These are phyloP conservation scores for Phainopepla nitens DNA, from an alignment of 2,113 vertebrate genomes.

Conservation along the genomic window DNA sequence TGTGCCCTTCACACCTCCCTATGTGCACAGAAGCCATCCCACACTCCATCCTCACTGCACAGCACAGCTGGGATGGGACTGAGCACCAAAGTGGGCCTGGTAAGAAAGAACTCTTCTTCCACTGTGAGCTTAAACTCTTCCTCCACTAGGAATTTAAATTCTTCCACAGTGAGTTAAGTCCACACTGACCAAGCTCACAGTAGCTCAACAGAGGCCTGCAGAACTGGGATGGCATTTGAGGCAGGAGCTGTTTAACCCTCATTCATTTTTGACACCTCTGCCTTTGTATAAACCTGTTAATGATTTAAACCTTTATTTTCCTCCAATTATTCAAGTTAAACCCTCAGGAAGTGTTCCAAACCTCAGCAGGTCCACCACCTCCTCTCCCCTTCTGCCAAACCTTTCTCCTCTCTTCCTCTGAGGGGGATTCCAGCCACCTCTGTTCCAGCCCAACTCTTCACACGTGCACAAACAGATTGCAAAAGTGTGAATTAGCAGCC, in stretches of 20 bases:
- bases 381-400: not conserved
- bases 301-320: not conserved
- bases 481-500: not conserved
- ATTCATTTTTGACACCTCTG: accelerated
- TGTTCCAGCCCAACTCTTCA: not conserved
- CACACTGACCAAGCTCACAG: not conserved
- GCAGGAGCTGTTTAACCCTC: not conserved
- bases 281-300: not conserved
- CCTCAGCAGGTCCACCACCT: not conserved
- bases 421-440: not conserved
- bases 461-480: not conserved
- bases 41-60: not conserved
- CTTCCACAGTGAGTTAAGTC: not conserved
- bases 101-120: not conserved
- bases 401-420: not conserved
- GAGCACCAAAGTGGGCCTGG: not conserved
- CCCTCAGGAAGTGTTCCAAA: not conserved
- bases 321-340: not conserved
- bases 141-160: not conserved
- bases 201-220: accelerated
- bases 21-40: accelerated
- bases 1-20: not conserved
- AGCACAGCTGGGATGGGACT: not conserved
- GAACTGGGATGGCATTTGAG: not conserved
- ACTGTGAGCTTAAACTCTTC: not conserved